Conservation (phyloP, 2,888 invertebrate genomes). For the Trypoxylon attenuatum region DNA sequence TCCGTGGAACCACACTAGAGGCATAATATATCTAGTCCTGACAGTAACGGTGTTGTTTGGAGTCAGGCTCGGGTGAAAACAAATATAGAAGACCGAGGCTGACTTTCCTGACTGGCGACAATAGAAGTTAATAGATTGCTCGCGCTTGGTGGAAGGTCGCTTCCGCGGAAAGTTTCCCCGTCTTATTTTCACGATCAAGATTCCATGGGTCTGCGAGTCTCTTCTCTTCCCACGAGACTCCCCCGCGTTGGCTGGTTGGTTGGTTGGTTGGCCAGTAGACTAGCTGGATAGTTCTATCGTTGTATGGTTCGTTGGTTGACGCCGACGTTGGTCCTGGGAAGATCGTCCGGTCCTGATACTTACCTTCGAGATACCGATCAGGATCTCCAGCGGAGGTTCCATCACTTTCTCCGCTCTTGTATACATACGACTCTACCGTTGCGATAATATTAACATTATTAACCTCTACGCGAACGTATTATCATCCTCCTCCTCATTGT, state of each 20-base stretch:
- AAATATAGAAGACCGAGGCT: background rate
- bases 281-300: no score
- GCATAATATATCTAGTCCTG: no score
- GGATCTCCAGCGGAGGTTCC: constrained; percentile 63
- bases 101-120: background rate
- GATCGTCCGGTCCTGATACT: constrained; percentile 65
- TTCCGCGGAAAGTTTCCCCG: constrained; percentile 30
- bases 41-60: no score
- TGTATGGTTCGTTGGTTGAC: no score
- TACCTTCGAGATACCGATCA: constrained; percentile 64
- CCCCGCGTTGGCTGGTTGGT: constrained; percentile 12
- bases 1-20: no score
- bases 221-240: constrained; percentile 62
- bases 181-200: constrained; percentile 50
- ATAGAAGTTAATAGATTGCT: background rate
- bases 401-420: constrained; percentile 65
- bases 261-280: background rate
- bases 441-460: background rate
- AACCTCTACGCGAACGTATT: background rate
- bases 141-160: background rate
- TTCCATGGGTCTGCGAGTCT: constrained; percentile 21
- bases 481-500: background rate
- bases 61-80: no score
- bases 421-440: constrained; percentile 4
- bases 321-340: constrained; percentile 59